phyloP scores from a whole-genome alignment of 2,113 vertebrate genomes.

The Oreochromis spilurus region DNA sequence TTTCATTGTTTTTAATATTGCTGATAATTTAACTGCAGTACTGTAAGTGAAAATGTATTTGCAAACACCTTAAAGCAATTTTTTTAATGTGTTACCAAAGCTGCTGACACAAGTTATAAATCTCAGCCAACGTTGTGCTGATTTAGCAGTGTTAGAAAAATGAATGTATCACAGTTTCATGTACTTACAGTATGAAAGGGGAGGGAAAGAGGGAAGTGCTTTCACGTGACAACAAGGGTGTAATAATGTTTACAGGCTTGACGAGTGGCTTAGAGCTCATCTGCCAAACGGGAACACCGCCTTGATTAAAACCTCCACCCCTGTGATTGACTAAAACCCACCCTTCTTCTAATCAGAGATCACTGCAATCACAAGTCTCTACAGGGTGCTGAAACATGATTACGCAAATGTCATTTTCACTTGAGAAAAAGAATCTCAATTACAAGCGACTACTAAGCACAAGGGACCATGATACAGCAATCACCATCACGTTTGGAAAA shows the following conservation, averaged over 20 bases:
- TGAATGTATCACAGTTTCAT: not conserved
- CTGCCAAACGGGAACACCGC: not conserved
- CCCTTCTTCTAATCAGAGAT: conserved; percentile 19
- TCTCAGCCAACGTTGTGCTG: not conserved
- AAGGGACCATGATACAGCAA: not conserved
- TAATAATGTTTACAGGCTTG: not conserved
- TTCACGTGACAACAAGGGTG: not conserved
- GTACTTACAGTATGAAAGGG: not conserved
- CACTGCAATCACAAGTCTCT: conserved; percentile 12
- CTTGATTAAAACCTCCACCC: conserved; percentile 27
- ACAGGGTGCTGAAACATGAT: not conserved
- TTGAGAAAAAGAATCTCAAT: not conserved
- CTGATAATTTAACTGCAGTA: not conserved
- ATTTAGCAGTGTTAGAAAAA: not conserved
- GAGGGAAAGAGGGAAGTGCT: not conserved
- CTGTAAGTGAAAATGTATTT: not conserved
- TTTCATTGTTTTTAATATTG: not conserved
- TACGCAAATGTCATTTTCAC: not conserved
- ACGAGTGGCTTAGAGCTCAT: conserved; percentile 2
- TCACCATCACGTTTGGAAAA: not conserved
- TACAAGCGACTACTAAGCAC: not conserved
- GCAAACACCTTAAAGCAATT: not conserved
- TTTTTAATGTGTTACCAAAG: not conserved
- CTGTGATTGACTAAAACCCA: not conserved
- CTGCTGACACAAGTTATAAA: not conserved